These are phyloP conservation scores for Lepus americanus DNA, from an alignment of 2,113 vertebrate genomes.

Conservation along the genomic window DNA sequence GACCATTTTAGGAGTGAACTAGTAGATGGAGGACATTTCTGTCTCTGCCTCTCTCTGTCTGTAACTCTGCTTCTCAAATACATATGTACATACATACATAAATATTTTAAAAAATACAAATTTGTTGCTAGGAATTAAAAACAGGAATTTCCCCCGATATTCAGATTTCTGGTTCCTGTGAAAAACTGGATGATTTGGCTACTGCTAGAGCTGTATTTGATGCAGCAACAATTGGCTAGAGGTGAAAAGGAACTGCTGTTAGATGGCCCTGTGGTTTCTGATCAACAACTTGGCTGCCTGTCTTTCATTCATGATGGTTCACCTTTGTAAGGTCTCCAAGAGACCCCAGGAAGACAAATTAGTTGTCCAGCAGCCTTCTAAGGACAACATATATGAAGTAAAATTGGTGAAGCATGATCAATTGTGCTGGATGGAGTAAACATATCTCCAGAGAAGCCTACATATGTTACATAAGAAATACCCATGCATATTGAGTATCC, in stretches of 20 bases:
- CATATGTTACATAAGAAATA: background rate
- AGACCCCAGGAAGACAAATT: background rate
- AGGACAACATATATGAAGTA: background rate
- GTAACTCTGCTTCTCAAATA: no score
- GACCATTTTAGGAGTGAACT: no score
- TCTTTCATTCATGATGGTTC: background rate
- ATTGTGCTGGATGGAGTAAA: background rate
- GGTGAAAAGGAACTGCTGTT: background rate
- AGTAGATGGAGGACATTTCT: no score
- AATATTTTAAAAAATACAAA: background rate
- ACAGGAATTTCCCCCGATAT: background rate
- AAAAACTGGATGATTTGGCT: background rate
- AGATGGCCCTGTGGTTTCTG: background rate
- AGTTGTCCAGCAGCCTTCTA: background rate
- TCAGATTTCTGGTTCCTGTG: background rate
- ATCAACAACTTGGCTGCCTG: background rate
- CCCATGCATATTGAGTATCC: background rate
- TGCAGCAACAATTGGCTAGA: background rate
- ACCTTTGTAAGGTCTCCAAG: background rate
- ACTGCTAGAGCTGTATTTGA: background rate
- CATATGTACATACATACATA: no score
- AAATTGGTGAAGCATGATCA: background rate
- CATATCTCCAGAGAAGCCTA: background rate
- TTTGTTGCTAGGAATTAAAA: slow-evolving; percentile 11
- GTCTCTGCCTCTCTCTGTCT: no score